Evolutionary conservation across 2,113 vertebrate species (phyloP), one percentile per base, ranked within the genome.

Genomic region (Lampris megalopsis): DNA sequence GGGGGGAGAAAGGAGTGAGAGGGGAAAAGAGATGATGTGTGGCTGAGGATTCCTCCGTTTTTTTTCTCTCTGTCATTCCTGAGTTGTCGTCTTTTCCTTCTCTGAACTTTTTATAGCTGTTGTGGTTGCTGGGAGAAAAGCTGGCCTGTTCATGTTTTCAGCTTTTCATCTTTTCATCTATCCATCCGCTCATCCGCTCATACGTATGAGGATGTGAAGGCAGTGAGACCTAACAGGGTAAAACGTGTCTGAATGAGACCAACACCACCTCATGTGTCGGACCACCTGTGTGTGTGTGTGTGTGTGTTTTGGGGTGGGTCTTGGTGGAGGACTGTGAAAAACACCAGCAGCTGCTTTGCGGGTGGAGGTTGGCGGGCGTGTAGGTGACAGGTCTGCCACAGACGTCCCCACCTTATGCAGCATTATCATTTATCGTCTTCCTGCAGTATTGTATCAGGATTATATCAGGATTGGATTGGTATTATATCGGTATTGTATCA

Each of bases 61-160:
- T 86, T 90, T 90, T 87, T 87, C 73, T 52, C 73, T 76, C 85
- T 73, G 85, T 84, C 81, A 86, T 87, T 89, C 86, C 86, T 82
- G 68, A 71, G 68, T 75, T 74, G 24, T 24, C 24, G 24, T 24
- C 68, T 68, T 84, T 84, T 65, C 68, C 57, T 53, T 59, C 59
- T 58, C 3, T 75, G 81, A 81, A 36, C 91, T 90, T 86, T 89
- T 86, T 90, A 84, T 91, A 92, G 88, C 73, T 40, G 59, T 38
- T 57, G 38, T 77, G 52, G 64, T 53, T 64, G 70, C 62, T 83
- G 75, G n/a, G 76, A 64, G 78, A 52, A 5, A 61, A 77, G 77
- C 60, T 75, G 64, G 71, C 80, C 71, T 76, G 85, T 82, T 52
- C 63, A 9, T 63, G 68, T 1, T 47, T 43, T 64, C 24, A 24